Evolutionary conservation across 2,888 invertebrate genomes (phyloP), one percentile per base, ranked within the genome.

Genomic region (Drosophila mercatorum): DNA sequence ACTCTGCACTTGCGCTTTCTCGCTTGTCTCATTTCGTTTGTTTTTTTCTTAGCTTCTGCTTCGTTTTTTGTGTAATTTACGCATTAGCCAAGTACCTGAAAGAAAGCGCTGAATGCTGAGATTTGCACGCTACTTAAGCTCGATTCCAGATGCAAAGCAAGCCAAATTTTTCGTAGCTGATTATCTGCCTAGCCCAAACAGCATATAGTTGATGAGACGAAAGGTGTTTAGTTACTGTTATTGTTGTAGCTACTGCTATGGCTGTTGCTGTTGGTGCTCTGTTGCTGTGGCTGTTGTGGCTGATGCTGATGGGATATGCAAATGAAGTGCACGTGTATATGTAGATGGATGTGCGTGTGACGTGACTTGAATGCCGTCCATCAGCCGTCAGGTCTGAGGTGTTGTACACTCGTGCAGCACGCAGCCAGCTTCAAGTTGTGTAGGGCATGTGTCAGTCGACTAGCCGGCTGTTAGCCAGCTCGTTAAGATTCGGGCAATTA

Each of bases 61-160:
- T 17, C 17, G 34, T 41, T 57, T 34, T 72, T 57, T 78, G 74
- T 85, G 75, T 87, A 84, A 82, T 75, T 82, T 84, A 78, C 80
- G 80, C 84, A 87, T 84, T 84, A 87, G 82, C 70, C 84, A 69
- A 84, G 84, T 84, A 84, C 82, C 83, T 74, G 64, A 81, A 84
- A 84, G 84, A 84, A 84, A 87, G 87, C 75, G 80, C 75, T 75
- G 68, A 78, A 69, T 62, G 78, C 36, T 49, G 44, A 81, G 84
- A 87, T 86, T 84, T 84, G 87, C 84, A 78, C 72, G 80, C 75
- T 76, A 64, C 66, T 69, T 68, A 70, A 66, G 65, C 62, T 59
- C 68, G 57, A 84, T 78, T 72, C 63, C 53, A 80, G 72, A 82
- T 83, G 78, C 80, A 83, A 83, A 80, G 68, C 72, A 78, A 75